A percentile compares a stretch with the other conserved stretches of the same genome.
phyloP scores from a whole-genome alignment of 2,797 vertebrate genomes.

The Neoniphon sammara region DNA sequence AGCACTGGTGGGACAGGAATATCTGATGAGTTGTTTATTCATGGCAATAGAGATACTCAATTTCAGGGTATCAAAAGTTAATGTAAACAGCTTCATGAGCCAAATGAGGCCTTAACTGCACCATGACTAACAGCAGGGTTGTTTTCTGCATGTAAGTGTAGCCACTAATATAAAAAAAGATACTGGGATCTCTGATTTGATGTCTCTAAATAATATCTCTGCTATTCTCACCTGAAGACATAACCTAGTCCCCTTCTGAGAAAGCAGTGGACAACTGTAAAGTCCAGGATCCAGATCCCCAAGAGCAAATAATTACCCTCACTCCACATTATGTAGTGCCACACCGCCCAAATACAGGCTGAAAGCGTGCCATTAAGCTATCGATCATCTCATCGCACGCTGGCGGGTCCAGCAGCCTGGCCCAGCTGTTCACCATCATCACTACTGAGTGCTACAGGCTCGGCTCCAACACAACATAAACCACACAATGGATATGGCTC shows the following conservation, averaged over 20 bases:
- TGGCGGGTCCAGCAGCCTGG: constrained; percentile 22
- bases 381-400: constrained; percentile 56
- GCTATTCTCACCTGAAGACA: not conserved
- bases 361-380: constrained; percentile 56
- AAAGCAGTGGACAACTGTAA: constrained; percentile 21
- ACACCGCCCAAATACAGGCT: constrained; percentile 37
- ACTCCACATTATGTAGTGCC: constrained; percentile 32
- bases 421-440: constrained; percentile 72
- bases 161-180: constrained; percentile 21
- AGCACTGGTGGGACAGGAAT: too few species aligned
- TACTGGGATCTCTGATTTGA: not conserved
- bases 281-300: constrained; percentile 12
- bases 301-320: constrained; percentile 52
- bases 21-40: not conserved
- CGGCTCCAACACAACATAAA: constrained; percentile 38
- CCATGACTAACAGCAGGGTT: not conserved
- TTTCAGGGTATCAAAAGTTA: constrained; percentile 1
- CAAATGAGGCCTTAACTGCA: not conserved
- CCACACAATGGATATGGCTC: constrained; percentile 42
- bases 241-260: constrained; percentile 2
- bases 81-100: constrained; percentile 5
- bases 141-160: not conserved
- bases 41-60: not conserved
- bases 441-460: constrained; percentile 57
- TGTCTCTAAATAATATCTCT: not conserved